phyloP scores from a whole-genome alignment of 2,797 vertebrate genomes.

The Silurus lanzhouensis region DNA sequence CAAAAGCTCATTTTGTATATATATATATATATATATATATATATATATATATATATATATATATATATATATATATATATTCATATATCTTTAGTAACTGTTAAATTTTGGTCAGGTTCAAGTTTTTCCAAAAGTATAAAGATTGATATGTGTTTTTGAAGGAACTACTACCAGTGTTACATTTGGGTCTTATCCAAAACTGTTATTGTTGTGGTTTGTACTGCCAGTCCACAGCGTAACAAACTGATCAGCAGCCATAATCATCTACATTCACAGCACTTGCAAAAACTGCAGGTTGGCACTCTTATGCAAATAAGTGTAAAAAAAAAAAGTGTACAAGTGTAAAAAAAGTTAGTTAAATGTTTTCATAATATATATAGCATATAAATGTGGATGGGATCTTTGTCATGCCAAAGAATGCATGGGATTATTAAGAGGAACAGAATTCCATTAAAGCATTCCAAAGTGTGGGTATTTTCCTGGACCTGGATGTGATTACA shows the following conservation, averaged over 20 bases:
- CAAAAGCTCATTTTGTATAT: not conserved
- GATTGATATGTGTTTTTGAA: not conserved
- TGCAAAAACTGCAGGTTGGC: not conserved
- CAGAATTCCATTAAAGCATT: not conserved
- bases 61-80: no score
- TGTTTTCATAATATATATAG: not conserved
- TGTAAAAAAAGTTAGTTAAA: not conserved
- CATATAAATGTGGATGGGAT: not conserved
- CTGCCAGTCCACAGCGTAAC: not conserved
- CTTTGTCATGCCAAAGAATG: not conserved
- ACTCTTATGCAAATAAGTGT: not conserved
- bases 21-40: no score
- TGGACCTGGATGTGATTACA: conserved; percentile 57
- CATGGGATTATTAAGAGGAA: not conserved
- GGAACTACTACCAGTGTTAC: not conserved
- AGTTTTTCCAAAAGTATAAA: not conserved
- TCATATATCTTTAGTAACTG: not conserved
- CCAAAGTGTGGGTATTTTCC: conserved; percentile 39
- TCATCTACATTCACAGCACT: not conserved
- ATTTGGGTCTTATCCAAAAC: not conserved
- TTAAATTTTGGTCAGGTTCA: not conserved
- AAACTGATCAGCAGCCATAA: not conserved
- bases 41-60: no score
- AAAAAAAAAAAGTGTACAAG: not conserved
- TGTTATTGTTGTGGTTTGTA: not conserved